Percentiles rank a stretch among this genome's conserved stretches.
Conservation (phyloP, 92 coral and sea anemone genomes). For the Epizoanthus fatuus region DNA sequence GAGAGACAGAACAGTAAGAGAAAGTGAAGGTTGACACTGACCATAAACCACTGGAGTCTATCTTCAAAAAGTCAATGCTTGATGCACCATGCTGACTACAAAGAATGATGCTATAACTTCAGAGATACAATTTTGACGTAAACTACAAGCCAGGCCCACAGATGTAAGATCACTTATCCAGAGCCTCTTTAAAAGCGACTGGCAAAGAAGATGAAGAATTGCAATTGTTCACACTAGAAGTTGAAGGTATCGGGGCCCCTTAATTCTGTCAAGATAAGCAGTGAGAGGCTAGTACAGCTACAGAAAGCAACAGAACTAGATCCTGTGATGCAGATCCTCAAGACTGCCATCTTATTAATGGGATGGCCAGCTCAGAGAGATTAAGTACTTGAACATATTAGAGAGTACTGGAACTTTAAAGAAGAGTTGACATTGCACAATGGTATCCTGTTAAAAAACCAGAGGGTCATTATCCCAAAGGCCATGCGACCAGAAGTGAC, state of each 20-base stretch:
- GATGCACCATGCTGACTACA: no score
- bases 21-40: not conserved
- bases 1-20: not conserved
- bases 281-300: no score
- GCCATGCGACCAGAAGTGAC: constrained; percentile 38
- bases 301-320: constrained; percentile 44
- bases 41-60: constrained; percentile 3
- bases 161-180: constrained; percentile 7
- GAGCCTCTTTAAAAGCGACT: constrained; percentile 19
- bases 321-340: constrained; percentile 57
- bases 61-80: no score
- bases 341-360: constrained; percentile 47
- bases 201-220: constrained; percentile 36
- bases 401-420: no score
- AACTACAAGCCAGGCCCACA: not conserved
- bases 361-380: no score
- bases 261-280: not conserved
- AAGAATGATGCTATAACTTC: no score
- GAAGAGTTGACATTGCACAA: constrained; percentile 59
- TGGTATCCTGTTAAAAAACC: constrained; percentile 23
- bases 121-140: not conserved
- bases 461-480: not conserved
- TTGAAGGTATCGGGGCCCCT: not conserved
- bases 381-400: no score
- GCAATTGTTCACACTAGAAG: not conserved